A percentile compares a stretch with the other conserved stretches of the same genome.
Evolutionary conservation across 2,888 invertebrate species (phyloP).

Genomic region (Cataglyphis cursor): DNA sequence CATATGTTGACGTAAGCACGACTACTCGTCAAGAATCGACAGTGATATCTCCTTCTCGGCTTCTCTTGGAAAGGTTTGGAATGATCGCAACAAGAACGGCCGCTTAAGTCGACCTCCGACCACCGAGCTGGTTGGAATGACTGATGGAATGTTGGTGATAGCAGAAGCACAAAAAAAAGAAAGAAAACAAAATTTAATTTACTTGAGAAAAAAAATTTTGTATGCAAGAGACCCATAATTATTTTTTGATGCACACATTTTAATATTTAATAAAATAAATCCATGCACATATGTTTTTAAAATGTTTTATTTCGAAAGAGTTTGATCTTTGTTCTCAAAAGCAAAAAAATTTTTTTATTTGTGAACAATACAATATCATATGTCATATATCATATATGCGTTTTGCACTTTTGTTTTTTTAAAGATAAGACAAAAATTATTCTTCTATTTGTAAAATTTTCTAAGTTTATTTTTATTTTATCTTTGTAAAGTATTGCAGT

Average conservation of each 20-base stretch:
- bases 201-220: background rate
- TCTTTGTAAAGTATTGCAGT: background rate
- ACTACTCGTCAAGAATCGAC: constrained; percentile 22
- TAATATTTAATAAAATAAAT: background rate
- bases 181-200: background rate
- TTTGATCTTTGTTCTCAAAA: background rate
- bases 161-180: background rate
- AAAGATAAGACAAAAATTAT: too few relatives aligned
- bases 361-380: too few relatives aligned
- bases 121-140: constrained; percentile 16
- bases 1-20: constrained; percentile 65
- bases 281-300: background rate
- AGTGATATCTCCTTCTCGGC: background rate
- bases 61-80: background rate
- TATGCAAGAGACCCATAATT: too few relatives aligned
- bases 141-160: background rate
- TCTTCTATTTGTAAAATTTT: background rate
- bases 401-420: too few relatives aligned
- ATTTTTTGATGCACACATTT: background rate
- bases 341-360: background rate
- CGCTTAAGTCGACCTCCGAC: constrained; percentile 55
- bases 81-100: background rate
- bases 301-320: background rate
- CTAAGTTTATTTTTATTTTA: background rate
- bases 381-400: too few relatives aligned